Base-by-base conservation (phyloP, 2,888 invertebrate genomes). In the Cataglyphis altisquamis region DNA sequence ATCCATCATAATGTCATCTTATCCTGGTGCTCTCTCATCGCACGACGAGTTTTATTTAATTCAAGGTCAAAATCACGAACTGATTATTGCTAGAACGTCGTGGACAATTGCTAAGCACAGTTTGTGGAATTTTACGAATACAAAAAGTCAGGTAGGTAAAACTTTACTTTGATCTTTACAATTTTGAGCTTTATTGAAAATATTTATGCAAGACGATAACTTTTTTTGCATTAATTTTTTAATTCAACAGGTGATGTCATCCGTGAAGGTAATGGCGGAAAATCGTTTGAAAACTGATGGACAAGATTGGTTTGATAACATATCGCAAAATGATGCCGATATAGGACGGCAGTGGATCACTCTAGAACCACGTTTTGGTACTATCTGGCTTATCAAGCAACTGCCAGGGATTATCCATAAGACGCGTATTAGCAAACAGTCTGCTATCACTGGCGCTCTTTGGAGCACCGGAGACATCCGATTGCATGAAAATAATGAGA, bases 291-390 rank as follows among this genome's bases (percentile, higher is more conserved):
- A 98, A 0, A 95, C 95, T 9, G 96, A 96, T 91, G 97, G 97
- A 0, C 95, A 96, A 81, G 95, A 96, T 5, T 99, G 98, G 98
- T 96, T 97, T 0, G 95, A 96, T 62, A 95, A 96, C 1, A 96
- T 98, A 91, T 95, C 96, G 9, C 97, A 96, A 93, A 97, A 98
- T 95, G 97, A 98, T 48, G 97, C 97, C 21, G 98, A 98, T 63
- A 97, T 97, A 84, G 83, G 86, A 0, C 98, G 98, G 92, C 98
- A 98, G 93, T 99, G 98, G 98, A 96, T 98, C 90, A 96, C 97
- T 6, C 96, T 98, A 0, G 97, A 98, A 94, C 97, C 94, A 3
- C 90, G 91, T 57, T 91, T 93, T 41, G 95, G 95, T 12, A 91
- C 96, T 0, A 94, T 97, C 10, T 97, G 97, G 96, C 96, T 98